These are phyloP conservation scores for Lepidotrigona ventralis DNA, from an alignment of 1,140 invertebrate species.

Conservation along the genomic window DNA sequence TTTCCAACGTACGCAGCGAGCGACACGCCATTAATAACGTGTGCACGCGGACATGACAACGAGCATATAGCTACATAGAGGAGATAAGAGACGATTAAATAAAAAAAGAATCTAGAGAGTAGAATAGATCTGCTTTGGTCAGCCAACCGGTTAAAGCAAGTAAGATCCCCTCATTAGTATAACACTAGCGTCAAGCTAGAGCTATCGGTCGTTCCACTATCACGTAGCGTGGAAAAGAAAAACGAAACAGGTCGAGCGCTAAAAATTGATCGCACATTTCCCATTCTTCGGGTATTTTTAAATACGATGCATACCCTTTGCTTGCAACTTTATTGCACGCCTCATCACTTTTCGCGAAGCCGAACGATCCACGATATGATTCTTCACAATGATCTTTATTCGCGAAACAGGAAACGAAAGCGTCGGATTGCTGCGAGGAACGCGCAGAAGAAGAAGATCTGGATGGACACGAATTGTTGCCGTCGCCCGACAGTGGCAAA, in stretches of 20 bases:
- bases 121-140: slow-evolving; percentile 28
- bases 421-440: slow-evolving; percentile 71
- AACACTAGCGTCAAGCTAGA: neutral
- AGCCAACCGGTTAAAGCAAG: neutral
- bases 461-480: slow-evolving; percentile 72
- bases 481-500: slow-evolving; percentile 76
- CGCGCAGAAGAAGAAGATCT: slow-evolving; percentile 71
- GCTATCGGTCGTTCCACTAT: neutral
- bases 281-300: slow-evolving; percentile 19
- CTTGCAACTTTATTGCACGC: neutral
- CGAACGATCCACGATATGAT: too few species aligned
- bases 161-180: neutral
- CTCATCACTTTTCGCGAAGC: too few species aligned
- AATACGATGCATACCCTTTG: neutral
- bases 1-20: neutral
- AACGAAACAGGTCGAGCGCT: neutral
- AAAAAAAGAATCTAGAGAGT: neutral
- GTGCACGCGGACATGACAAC: neutral
- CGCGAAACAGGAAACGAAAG: slow-evolving; percentile 66
- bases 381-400: neutral
- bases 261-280: neutral
- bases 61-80: neutral
- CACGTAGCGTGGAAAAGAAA: neutral
- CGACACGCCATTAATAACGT: neutral
- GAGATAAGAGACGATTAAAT: neutral